Base-by-base conservation (phyloP, 2,888 invertebrate genomes). In the Megamerina dolium region DNA sequence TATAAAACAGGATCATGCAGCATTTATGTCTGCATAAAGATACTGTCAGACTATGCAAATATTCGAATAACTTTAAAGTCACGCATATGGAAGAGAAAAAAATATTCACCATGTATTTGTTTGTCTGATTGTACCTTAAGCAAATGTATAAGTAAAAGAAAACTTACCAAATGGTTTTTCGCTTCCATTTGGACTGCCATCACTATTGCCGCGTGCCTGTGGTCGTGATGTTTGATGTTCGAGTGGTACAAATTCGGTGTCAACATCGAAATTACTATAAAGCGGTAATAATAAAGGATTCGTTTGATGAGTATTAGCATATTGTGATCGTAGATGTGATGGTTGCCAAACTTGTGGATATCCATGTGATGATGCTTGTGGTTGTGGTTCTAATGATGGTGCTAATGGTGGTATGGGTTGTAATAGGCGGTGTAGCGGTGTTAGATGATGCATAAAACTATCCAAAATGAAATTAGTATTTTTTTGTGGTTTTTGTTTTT, bases 381-480 rank as follows among this genome's bases (percentile, higher is more conserved):
- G 14, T 20, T 50, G 26, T 41, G 36, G 47, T 35, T 50, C 36
- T 42, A 57, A 42, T 32, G 63, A 58, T 43, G 59, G 50, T 45
- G 52, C 51, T 36, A 55, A 46, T 51, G 58, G 61, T 58, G 58
- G 55, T 45, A 59, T 55, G 52, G 61, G 55, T 57, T 54, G 59
- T 46, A 62, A 56, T 39, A 58, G 47, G 54, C 62, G 64, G 54
- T 58, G 61, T 29, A 57, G 61, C 54, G 54, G 52, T 56, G 63
- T 58, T 18, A 58, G 55, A 58, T 61, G 63, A 58, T 60, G 59
- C 58, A 63, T 59, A 55, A 61, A 60, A 61, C 64, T 64, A 57
- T 41, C 46, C 48, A 39, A 46, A 43, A 20, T 16, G 29, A 26
- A 38, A 32, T 43, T 37, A 41, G n/a, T 23, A 12, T 20, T 34